A percentile compares a stretch with the other conserved stretches of the same genome.
Evolutionary conservation across 2,113 vertebrate species (phyloP).

Genomic region (Trinectes maculatus): DNA sequence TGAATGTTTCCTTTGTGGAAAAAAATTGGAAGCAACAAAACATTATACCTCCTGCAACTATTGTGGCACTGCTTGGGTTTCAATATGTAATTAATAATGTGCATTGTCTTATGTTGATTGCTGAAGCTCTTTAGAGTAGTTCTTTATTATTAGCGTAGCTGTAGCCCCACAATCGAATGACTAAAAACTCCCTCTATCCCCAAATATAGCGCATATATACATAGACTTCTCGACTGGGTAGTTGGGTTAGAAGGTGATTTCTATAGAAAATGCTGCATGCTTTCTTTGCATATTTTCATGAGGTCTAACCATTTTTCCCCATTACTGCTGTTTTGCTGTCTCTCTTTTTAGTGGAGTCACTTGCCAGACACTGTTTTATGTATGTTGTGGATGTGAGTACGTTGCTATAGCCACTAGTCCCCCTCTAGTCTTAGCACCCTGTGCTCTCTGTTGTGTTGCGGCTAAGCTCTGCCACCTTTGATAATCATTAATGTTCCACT

Average conservation of each 20-base stretch:
- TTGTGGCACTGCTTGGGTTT: constrained; percentile 85
- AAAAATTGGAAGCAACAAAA: constrained; percentile 61
- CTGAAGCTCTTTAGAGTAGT: constrained; percentile 8
- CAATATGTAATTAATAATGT: constrained; percentile 50
- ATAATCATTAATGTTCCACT: constrained; percentile 86
- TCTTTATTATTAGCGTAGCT: constrained; percentile 27
- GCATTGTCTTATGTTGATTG: constrained; percentile 36
- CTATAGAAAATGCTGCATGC: constrained; percentile 80
- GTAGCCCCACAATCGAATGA: constrained; percentile 45
- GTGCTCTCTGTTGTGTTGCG: constrained; percentile 91
- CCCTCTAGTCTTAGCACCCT: constrained; percentile 91
- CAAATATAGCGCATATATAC: not conserved
- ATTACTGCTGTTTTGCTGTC: constrained; percentile 92
- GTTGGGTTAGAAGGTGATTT: constrained; percentile 43
- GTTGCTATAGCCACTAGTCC: constrained; percentile 90
- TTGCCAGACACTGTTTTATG: constrained; percentile 96
- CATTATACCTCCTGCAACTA: constrained; percentile 17
- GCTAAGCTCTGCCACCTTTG: constrained; percentile 96
- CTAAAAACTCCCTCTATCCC: constrained; percentile 29
- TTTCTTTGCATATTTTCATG: constrained; percentile 81
- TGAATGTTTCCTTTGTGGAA: constrained; percentile 77
- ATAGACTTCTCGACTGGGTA: constrained; percentile 30
- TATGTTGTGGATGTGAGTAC: constrained; percentile 99
- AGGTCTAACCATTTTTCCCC: constrained; percentile 91
- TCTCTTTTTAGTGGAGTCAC: constrained; percentile 95